Base-by-base conservation (phyloP, 2,797 vertebrate genomes). In the Pogoniulus pusillus region DNA sequence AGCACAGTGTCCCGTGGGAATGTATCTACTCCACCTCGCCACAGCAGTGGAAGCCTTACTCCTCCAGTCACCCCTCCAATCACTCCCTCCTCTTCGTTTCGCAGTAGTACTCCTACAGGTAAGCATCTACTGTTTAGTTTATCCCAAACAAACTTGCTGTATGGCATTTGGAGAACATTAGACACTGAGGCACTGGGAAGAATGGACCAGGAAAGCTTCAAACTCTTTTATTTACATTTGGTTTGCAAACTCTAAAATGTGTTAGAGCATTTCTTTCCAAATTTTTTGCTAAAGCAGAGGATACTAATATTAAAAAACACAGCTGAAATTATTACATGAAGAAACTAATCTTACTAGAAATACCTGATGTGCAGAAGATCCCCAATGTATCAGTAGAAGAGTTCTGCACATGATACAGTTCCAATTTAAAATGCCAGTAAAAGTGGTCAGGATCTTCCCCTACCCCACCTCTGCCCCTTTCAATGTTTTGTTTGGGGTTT, bases 91-190 rank as follows among this genome's bases (percentile, higher is more conserved):
- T 99, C 99, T 32, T 99, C 99, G 1, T 99, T 99, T 97, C 99
- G 98, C 84, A 99, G 99, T 96, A 99, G 98, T 79, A 99, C 99
- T 23, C 99, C 99, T 26, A 99, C 99, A 97, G 99, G 99, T 99
- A 97, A 97, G 97, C 72, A 37, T 24, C 29, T 64, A 3, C 64
- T 12, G 5, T 47, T 74, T 37, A 18, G 15, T 63, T 70, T 70
- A 47, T 63, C 29, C 45, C 75, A 72, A 12, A 83, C 53, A 54
- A 81, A 65, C 54, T 62, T 69, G 63, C 9, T n/a, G n/a, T n/a
- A 2, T 57, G 74, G 17, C 43, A 7, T 68, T 79, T 60, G 27
- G 24, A 85, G 49, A 76, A 54, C 23, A 47, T 11, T 8, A 74
- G 19, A 30, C 12, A 34, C 39, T 27, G 45, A 74, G 17, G 17